phyloP scores from a whole-genome alignment of 2,797 vertebrate genomes.

The Danio jaintianensis region DNA sequence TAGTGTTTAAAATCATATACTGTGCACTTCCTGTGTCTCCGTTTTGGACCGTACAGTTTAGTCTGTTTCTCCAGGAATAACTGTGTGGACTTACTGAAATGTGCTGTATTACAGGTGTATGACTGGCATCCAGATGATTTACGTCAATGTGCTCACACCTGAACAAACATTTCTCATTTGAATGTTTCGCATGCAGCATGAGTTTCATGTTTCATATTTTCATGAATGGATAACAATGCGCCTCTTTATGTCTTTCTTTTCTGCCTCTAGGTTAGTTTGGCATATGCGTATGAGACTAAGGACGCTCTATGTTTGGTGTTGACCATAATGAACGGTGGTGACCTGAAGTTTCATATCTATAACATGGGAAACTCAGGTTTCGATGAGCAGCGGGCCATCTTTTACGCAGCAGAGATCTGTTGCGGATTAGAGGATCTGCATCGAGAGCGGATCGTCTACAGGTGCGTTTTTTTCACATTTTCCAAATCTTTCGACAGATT shows the following conservation, averaged over 20 bases:
- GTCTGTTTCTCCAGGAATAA: conserved; percentile 3
- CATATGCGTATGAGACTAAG: conserved; percentile 97
- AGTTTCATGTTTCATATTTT: conserved; percentile 5
- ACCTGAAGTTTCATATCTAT: conserved; percentile 98
- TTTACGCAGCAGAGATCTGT: conserved; percentile 94
- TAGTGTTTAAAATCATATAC: background rate
- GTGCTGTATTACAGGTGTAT: background rate
- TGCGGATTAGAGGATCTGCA: conserved; percentile 93
- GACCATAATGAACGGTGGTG: conserved; percentile 97
- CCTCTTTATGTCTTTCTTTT: conserved; percentile 26
- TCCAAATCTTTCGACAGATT: background rate
- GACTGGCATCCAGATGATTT: background rate
- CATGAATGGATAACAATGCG: conserved; percentile 51
- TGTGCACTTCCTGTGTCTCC: background rate
- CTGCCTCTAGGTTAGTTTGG: conserved; percentile 88
- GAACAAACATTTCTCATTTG: conserved; percentile 8
- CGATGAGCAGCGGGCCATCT: conserved; percentile 91
- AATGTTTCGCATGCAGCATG: background rate
- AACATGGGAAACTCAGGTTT: conserved; percentile 98
- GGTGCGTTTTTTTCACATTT: conserved; percentile 72
- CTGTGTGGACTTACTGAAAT: background rate
- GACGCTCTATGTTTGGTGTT: conserved; percentile 95
- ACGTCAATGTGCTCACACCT: conserved; percentile 4
- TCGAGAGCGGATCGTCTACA: conserved; percentile 91
- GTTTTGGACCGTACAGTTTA: conserved; percentile 4